These are phyloP conservation scores for Notolabrus celidotus DNA, from an alignment of 2,797 vertebrate species.

Conservation along the genomic window DNA sequence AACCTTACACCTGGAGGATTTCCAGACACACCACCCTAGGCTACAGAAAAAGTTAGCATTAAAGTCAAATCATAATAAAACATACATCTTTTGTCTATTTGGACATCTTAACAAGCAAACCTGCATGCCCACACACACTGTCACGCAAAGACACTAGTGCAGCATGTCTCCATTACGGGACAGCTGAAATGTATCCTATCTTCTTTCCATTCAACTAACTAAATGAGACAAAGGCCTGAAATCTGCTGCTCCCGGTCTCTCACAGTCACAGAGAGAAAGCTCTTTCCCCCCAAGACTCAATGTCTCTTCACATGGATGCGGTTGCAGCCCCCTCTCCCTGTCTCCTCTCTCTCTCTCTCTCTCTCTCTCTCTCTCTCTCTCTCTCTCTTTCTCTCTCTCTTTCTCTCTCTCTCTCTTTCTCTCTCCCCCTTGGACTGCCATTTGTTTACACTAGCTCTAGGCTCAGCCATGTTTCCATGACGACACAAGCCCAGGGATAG, in stretches of 20 bases:
- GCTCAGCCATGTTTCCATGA: conserved; percentile 85
- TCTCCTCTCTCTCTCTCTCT: conserved; percentile 56
- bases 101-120: conserved; percentile 21
- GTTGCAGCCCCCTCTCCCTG: conserved; percentile 68
- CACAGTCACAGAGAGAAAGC: conserved; percentile 40
- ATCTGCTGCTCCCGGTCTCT: conserved; percentile 56
- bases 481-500: conserved; percentile 77
- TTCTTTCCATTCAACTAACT: conserved; percentile 65
- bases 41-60: background rate
- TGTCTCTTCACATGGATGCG: conserved; percentile 70
- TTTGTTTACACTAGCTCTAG: conserved; percentile 82
- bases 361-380: conserved; percentile 63
- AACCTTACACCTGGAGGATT: background rate
- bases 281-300: conserved; percentile 63
- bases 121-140: conserved; percentile 12
- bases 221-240: conserved; percentile 69
- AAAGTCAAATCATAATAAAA: background rate
- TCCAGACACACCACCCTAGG: background rate
- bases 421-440: conserved; percentile 74
- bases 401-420: conserved; percentile 30
- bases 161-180: conserved; percentile 60
- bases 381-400: conserved; percentile 62
- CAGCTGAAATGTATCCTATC: conserved; percentile 71
- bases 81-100: conserved; percentile 16
- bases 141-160: conserved; percentile 19